Evolutionary conservation across 1,140 invertebrate genomes (phyloP).

Genomic region (Trinorchestia longiramus): DNA sequence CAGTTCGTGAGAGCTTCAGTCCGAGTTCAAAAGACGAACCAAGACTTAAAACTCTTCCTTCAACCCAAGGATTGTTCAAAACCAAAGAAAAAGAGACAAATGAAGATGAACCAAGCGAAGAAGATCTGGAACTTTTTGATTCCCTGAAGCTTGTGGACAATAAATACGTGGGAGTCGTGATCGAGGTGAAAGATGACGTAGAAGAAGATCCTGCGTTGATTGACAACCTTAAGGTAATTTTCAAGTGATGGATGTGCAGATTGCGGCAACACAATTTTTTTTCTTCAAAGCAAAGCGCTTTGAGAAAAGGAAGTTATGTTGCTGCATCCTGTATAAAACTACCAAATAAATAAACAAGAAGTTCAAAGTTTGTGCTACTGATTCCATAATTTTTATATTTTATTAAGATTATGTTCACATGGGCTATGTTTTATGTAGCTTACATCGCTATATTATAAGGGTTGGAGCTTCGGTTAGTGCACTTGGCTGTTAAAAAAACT

Average conservation of each 20-base stretch:
- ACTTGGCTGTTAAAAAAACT: no score
- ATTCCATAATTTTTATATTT: no score
- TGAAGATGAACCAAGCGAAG: background rate
- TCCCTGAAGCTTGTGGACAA: background rate
- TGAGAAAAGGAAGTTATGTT: no score
- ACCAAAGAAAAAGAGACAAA: background rate
- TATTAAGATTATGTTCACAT: no score
- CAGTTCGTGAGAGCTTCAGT: background rate
- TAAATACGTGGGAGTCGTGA: background rate
- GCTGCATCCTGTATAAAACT: no score
- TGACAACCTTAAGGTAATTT: background rate
- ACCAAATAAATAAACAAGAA: no score
- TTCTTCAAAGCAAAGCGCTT: no score
- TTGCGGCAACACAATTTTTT: no score
- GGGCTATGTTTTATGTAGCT: no score
- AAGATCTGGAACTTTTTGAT: background rate
- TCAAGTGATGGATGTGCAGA: background rate
- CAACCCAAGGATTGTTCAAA: background rate
- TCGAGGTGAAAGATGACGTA: background rate
- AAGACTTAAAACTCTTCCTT: background rate
- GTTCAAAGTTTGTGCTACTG: no score
- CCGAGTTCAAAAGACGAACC: background rate
- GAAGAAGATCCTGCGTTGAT: constrained; percentile 6
- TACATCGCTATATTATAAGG: no score
- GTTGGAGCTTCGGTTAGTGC: no score